Conservation (phyloP, 2,888 invertebrate species). For the Torymus texanus region DNA sequence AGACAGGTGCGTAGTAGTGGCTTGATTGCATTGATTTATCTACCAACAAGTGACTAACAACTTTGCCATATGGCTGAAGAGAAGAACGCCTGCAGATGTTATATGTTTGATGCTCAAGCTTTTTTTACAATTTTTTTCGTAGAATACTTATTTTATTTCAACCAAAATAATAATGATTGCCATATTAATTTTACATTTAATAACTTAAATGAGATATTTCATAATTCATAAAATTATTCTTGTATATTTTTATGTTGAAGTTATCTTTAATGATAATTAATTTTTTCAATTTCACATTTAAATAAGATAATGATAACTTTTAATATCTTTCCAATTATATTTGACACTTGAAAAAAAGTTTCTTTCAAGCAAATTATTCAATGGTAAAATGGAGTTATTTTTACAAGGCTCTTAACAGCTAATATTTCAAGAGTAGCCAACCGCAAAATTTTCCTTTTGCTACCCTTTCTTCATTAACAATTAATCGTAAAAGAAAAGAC, state of each 20-base stretch:
- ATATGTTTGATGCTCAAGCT: neutral
- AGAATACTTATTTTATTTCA: no score
- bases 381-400: neutral
- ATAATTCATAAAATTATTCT: no score
- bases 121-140: no score
- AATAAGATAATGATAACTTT: no score
- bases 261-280: no score
- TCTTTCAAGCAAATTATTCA: neutral
- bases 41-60: slow-evolving; percentile 62
- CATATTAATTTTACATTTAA: no score
- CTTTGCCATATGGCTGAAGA: slow-evolving; percentile 62
- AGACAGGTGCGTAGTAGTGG: slow-evolving; percentile 39
- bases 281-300: no score
- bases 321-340: no score
- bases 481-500: slow-evolving; percentile 36
- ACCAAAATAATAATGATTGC: no score
- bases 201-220: no score
- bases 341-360: neutral
- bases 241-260: no score
- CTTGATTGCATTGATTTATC: slow-evolving; percentile 67
- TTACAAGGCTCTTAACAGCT: no score
- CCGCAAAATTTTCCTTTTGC: slow-evolving; percentile 24
- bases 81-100: slow-evolving; percentile 16
- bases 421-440: neutral
- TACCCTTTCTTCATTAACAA: slow-evolving; percentile 31